These are phyloP conservation scores for Drosophila ezoana DNA, from an alignment of 2,888 invertebrate genomes.

Conservation along the genomic window DNA sequence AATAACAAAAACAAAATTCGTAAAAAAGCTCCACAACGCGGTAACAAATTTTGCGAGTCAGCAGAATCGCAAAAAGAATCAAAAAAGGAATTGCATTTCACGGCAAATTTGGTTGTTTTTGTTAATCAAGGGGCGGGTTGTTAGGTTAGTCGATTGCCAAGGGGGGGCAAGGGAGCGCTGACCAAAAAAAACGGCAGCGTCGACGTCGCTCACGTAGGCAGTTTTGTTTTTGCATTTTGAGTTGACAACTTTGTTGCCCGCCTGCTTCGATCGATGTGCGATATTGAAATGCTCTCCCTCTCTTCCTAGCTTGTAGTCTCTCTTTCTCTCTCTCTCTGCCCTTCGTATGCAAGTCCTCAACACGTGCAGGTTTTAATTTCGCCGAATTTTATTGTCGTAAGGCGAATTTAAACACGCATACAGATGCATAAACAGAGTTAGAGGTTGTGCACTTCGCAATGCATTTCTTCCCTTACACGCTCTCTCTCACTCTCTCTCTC, in stretches of 20 bases:
- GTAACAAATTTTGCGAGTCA: constrained; percentile 76
- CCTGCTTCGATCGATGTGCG: constrained; percentile 37
- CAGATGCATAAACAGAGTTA: constrained; percentile 21
- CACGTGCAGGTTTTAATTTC: constrained; percentile 65
- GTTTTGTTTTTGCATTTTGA: constrained; percentile 70
- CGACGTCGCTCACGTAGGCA: constrained; percentile 71
- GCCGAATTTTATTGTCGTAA: constrained; percentile 44
- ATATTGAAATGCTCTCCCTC: constrained; percentile 34
- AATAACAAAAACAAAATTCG: constrained; percentile 47
- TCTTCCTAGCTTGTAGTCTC: not conserved
- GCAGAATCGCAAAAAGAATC: constrained; percentile 64
- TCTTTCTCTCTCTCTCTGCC: constrained; percentile 1
- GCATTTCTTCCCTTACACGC: constrained; percentile 36
- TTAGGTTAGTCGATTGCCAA: constrained; percentile 37
- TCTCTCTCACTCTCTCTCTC: constrained; percentile 3
- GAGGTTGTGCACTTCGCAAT: constrained; percentile 46
- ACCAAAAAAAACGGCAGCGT: constrained; percentile 17
- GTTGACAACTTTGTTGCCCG: constrained; percentile 52
- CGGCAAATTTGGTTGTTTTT: constrained; percentile 69
- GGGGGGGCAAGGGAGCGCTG: constrained; percentile 10
- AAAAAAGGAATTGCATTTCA: constrained; percentile 80
- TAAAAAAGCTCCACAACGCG: constrained; percentile 61
- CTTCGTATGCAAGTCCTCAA: constrained; percentile 36
- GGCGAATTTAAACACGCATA: constrained; percentile 20
- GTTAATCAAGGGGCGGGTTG: constrained; percentile 49